Evolutionary conservation across 2,888 invertebrate species (phyloP).

Genomic region (Callyntrura guangdongensis): DNA sequence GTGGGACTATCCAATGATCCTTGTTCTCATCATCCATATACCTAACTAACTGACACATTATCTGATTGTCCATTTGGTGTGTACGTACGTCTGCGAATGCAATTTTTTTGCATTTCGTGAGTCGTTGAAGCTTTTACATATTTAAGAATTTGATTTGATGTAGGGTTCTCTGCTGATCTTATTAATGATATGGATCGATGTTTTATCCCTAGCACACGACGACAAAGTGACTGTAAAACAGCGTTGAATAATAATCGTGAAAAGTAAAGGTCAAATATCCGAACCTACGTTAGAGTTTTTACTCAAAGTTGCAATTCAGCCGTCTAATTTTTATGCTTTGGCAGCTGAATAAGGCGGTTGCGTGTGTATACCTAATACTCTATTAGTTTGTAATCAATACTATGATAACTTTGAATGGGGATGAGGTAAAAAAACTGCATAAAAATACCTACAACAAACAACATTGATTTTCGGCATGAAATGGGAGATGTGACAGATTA

Average conservation of each 20-base stretch:
- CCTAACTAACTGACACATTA: too few relatives aligned
- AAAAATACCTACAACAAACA: neutral
- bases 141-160: neutral
- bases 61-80: too few relatives aligned
- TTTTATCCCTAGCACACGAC: conserved; percentile 1
- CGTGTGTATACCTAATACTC: neutral
- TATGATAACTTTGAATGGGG: neutral
- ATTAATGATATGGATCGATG: conserved; percentile 11
- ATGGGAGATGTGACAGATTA: conserved; percentile 19
- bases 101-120: conserved; percentile 45
- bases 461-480: conserved; percentile 48
- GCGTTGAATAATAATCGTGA: too few relatives aligned
- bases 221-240: neutral
- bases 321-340: neutral
- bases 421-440: neutral
- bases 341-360: neutral
- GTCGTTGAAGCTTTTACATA: neutral
- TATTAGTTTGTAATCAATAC: neutral
- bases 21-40: neutral
- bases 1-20: neutral
- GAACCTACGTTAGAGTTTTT: neutral
- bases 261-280: conserved; percentile 35
- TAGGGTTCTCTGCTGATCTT: neutral
- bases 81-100: neutral
- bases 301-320: neutral